phyloP scores from a whole-genome alignment of 2,797 vertebrate species.

The Sebastes hubbsi region DNA sequence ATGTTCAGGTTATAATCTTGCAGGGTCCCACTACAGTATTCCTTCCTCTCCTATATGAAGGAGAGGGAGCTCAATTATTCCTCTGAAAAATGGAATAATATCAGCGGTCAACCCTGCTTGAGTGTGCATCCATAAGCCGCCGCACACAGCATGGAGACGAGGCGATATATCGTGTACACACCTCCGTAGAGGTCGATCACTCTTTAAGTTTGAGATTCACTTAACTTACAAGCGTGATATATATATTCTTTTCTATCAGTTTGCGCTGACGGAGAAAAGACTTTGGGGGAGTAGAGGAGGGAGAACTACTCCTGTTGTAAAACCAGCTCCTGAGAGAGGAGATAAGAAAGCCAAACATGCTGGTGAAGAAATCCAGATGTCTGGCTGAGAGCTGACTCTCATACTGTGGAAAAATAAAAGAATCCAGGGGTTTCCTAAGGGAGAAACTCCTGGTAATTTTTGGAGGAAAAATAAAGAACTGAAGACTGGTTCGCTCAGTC shows the following conservation, averaged over 20 bases:
- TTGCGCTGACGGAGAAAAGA: slow-evolving; percentile 61
- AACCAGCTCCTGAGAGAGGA: slow-evolving; percentile 53
- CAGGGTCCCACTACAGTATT: slow-evolving; percentile 74
- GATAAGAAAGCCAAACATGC: slow-evolving; percentile 55
- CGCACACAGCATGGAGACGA: slow-evolving; percentile 73
- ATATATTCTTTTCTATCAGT: slow-evolving; percentile 63
- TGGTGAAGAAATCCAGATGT: slow-evolving; percentile 52
- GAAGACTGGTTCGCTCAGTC: slow-evolving; percentile 41
- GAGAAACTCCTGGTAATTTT: slow-evolving; percentile 43
- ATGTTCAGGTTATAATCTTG: slow-evolving; percentile 77
- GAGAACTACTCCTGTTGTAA: slow-evolving; percentile 51
- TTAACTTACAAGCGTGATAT: slow-evolving; percentile 53
- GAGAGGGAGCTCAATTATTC: slow-evolving; percentile 43
- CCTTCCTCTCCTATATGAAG: slow-evolving; percentile 51
- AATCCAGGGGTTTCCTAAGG: slow-evolving; percentile 45
- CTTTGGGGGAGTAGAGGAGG: slow-evolving; percentile 32
- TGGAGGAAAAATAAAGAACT: slow-evolving; percentile 18
- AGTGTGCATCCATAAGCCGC: slow-evolving; percentile 78
- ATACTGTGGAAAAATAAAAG: slow-evolving; percentile 36
- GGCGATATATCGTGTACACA: slow-evolving; percentile 51
- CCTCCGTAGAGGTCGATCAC: slow-evolving; percentile 65
- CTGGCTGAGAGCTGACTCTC: slow-evolving; percentile 37
- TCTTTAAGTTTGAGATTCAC: slow-evolving; percentile 64
- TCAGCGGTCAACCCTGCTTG: slow-evolving; percentile 83
- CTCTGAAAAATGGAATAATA: slow-evolving; percentile 32